Evolutionary conservation across 2,113 vertebrate species (phyloP).

Genomic region (Acinonyx jubatus): DNA sequence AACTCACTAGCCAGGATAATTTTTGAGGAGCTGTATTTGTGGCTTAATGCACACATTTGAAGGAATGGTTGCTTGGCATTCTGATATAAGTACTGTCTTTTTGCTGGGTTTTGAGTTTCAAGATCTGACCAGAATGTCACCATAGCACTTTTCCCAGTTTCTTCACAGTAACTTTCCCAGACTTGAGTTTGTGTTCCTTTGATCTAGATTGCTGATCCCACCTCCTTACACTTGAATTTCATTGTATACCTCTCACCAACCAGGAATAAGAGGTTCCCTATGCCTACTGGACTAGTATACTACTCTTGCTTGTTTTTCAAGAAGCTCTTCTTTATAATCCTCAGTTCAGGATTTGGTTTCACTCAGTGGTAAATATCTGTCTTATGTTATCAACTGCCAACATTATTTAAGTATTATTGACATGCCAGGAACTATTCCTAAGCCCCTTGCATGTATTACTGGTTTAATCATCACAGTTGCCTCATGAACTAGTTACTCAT

Average conservation of each 20-base stretch:
- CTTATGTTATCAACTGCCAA: background rate
- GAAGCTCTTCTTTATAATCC: background rate
- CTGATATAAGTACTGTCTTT: background rate
- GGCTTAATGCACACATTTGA: background rate
- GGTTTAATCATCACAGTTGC: background rate
- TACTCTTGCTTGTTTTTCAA: background rate
- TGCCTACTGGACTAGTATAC: background rate
- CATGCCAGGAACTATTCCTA: background rate
- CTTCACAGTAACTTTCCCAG: background rate
- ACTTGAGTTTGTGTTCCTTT: background rate
- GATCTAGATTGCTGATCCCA: background rate
- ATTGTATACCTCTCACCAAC: background rate
- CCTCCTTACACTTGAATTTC: background rate
- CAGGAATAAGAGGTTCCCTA: background rate
- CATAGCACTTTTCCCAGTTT: background rate
- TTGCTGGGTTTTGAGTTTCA: background rate
- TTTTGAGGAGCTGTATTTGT: background rate
- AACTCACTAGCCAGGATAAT: background rate
- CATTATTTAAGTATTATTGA: conserved; percentile 7
- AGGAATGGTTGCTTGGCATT: background rate
- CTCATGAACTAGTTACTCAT: background rate
- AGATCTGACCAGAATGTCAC: background rate
- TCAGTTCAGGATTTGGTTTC: conserved; percentile 3
- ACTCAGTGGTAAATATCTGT: background rate
- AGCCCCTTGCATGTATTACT: background rate